Evolutionary conservation across 2,888 invertebrate species (phyloP), one percentile per base, ranked within the genome.

Genomic region (Oligia fasciuncula): DNA sequence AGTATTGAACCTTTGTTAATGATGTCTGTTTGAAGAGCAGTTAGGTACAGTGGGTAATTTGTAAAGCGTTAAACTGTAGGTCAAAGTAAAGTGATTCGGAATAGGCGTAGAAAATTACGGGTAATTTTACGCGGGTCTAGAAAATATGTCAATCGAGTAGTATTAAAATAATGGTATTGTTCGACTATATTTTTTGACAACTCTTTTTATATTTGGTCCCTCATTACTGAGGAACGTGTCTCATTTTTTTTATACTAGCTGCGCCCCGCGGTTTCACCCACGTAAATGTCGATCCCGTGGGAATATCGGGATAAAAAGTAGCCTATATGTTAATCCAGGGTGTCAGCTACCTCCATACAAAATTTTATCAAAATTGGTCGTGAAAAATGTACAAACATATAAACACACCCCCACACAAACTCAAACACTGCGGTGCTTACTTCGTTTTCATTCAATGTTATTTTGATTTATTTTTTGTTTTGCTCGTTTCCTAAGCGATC

Each of bases 1-100:
- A 65, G 51, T 40, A 73, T 46, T 68, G 65, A 68, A 35, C 54
- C 40, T 43, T 82, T 76, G 62, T 43, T 73, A 63, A 71, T 70
- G 35, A 49, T 70, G 4, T 67, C 23, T 19, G 49, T 57, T 66
- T 72, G 14, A 40, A 13, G 51, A 29, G 13, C 40, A 49, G n/a
- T 40, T 49, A n/a, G n/a, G 19, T 46, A 29, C 19, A 63, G 19
- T 57, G 23, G 17, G 11, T 13, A 11, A 40, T 49, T 54, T 68
- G 17, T 54, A 8, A 23, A 54, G 19, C 17, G 14, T 35, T 17
- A 51, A 60, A 51, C 4, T 73, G n/a, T 57, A 66, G 35, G n/a
- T 40, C 14, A n/a, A 6, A 60, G 17, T 13, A 43, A 19, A 17
- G 35, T 46, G 43, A n/a, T 17, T 0, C 6, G 3, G 0, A 6